These are phyloP conservation scores for Rhimphoctona megacephalus DNA, from an alignment of 2,888 invertebrate species.

Conservation along the genomic window DNA sequence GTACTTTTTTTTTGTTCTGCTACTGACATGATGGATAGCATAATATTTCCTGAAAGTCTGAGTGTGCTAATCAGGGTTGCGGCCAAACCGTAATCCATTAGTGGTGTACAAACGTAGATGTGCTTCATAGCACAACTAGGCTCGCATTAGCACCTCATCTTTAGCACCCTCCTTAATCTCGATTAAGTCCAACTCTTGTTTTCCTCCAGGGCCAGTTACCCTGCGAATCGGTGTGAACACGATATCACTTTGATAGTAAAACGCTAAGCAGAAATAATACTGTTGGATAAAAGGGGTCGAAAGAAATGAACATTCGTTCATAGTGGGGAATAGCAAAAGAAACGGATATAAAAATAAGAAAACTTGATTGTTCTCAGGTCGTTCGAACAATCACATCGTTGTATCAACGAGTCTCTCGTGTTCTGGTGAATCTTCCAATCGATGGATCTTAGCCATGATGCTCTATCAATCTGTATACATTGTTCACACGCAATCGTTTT, in stretches of 20 bases:
- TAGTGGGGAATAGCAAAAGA: background rate
- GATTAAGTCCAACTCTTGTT: constrained; percentile 19
- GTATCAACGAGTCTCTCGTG: constrained; percentile 8
- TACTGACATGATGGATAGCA: background rate
- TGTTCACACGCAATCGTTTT: constrained; percentile 2
- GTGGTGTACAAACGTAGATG: constrained; percentile 21
- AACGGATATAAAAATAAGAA: background rate
- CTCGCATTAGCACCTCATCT: constrained; percentile 23
- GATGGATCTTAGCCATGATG: constrained; percentile 23
- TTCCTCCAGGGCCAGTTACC: background rate
- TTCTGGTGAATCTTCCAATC: background rate
- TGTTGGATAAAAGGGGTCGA: background rate
- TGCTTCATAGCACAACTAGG: background rate
- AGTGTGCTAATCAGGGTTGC: background rate
- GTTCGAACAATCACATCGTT: constrained; percentile 2
- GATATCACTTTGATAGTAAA: background rate
- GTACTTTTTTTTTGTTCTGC: background rate
- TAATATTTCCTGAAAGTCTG: constrained; percentile 18
- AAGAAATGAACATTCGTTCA: background rate
- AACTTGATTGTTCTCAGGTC: background rate
- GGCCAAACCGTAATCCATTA: constrained; percentile 33
- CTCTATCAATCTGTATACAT: background rate
- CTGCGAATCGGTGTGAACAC: background rate
- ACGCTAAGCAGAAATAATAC: background rate
- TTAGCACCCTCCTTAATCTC: constrained; percentile 1